Percentiles rank a stretch among this genome's conserved stretches.
phyloP scores from a whole-genome alignment of 2,888 invertebrate genomes.

The Zygogramma bicolorata region DNA sequence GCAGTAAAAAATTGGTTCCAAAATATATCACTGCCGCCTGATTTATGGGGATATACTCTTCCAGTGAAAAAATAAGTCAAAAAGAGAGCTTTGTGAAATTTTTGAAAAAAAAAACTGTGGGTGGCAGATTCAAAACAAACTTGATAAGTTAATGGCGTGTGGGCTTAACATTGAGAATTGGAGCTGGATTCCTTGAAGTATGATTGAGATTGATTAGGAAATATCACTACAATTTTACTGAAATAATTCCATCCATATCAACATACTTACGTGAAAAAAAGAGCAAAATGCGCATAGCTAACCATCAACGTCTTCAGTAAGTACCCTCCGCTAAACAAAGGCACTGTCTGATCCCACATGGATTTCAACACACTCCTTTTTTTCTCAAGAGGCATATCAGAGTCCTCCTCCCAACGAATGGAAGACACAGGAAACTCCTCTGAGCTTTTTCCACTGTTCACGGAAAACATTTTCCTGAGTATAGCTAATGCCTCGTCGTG shows the following conservation, averaged over 20 bases:
- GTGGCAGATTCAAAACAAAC: no score
- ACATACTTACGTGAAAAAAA: conserved; percentile 63
- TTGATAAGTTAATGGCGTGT: no score
- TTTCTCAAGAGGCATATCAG: conserved; percentile 35
- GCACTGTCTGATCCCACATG: conserved; percentile 64
- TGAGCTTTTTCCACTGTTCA: conserved; percentile 59
- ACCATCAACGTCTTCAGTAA: conserved; percentile 62
- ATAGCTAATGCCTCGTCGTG: conserved; percentile 59
- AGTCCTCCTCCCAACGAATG: conserved; percentile 58
- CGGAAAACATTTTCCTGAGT: conserved; percentile 59
- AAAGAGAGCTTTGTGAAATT: no score
- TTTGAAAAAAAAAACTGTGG: no score
- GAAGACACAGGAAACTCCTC: conserved; percentile 60
- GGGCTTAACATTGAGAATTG: no score
- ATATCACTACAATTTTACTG: neutral
- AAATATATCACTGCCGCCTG: no score
- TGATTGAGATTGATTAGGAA: neutral
- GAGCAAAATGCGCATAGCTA: conserved; percentile 64
- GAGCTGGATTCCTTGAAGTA: neutral
- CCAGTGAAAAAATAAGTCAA: no score
- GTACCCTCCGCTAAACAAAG: conserved; percentile 59
- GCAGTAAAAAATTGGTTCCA: no score
- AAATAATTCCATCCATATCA: neutral
- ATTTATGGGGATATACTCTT: no score
- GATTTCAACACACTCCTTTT: conserved; percentile 53